Base-by-base conservation (phyloP, 64 coral and sea anemone species). In the Stichodactyla helianthus region DNA sequence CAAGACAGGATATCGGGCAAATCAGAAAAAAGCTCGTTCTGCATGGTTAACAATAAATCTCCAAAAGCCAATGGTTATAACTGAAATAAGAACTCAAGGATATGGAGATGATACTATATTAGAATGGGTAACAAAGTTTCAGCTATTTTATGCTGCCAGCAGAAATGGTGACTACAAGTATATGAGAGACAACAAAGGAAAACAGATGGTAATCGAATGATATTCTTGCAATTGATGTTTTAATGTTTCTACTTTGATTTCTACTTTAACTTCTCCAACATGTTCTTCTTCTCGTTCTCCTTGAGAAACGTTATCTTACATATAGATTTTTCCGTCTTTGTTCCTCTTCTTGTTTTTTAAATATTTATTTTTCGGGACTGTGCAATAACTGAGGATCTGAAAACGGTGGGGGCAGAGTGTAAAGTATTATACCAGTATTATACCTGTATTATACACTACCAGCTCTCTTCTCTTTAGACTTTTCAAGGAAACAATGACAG, bases 401-500 rank as follows among this genome's bases (percentile, higher is more conserved):
- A 44, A 44, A 44, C 35, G 35, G 35, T 44, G 35, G 35, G 31
- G 35, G 35, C 35, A 3, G 35, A 44, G 35, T 44, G 35, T 44
- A 44, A 44, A 44, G 35, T 44, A 44, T 44, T 44, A 44, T 44
- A 44, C 35, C 35, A 44, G 2, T 44, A 44, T 58, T 58, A 58
- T 58, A 58, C 55, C 6, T 0, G 7, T 57, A 58, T 58, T 9
- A 11, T 58, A 11, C 0, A 0, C 1, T 9, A 58, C 35, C 35
- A 15, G 23, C 4, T 74, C 27, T 27, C 27, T n/a, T 74, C 27
- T 31, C 4, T 11, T 31, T 74, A 96, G 94, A 60, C 51, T 1
- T 93, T 96, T 82, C 28, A 51, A 59, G 94, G 83, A 13, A 96
- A 96, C 62, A 85, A 63, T 8, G 91, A 96, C 84, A 82, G 91